A percentile compares a stretch with the other conserved stretches of the same genome.
Conservation (phyloP, 2,888 invertebrate species). For the Parnassius glacialis region DNA sequence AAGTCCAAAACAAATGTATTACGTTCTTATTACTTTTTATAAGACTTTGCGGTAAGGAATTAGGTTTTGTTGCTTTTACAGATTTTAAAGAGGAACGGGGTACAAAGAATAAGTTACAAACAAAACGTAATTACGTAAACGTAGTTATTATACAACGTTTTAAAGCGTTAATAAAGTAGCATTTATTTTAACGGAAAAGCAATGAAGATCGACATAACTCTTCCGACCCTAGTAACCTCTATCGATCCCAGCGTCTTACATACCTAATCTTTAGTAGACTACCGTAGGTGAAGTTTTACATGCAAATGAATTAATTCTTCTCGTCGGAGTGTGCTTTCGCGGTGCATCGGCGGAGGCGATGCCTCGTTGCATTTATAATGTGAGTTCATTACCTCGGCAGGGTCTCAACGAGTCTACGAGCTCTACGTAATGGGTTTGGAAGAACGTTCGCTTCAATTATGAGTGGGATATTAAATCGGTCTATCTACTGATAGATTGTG, state of each 20-base stretch:
- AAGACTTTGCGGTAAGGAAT: too few relatives aligned
- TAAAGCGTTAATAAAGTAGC: neutral
- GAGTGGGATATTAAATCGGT: constrained; percentile 71
- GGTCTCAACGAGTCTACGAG: constrained; percentile 58
- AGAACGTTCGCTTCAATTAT: constrained; percentile 77
- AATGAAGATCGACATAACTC: constrained; percentile 23
- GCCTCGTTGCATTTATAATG: constrained; percentile 80
- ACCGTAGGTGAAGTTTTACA: constrained; percentile 71
- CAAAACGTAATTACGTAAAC: too few relatives aligned
- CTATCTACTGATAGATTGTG: constrained; percentile 46
- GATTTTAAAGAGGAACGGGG: too few relatives aligned
- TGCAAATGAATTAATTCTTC: constrained; percentile 81
- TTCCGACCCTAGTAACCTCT: constrained; percentile 41
- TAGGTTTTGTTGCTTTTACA: too few relatives aligned
- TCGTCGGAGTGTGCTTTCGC: constrained; percentile 59
- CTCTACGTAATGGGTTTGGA: constrained; percentile 70
- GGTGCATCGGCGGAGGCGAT: constrained; percentile 66
- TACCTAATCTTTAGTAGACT: constrained; percentile 62
- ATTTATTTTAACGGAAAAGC: constrained; percentile 1
- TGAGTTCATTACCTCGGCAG: constrained; percentile 74
- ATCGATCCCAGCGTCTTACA: constrained; percentile 43
- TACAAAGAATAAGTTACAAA: too few relatives aligned
- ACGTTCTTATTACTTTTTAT: too few relatives aligned
- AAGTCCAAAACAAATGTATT: neutral
- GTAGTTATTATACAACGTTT: too few relatives aligned